phyloP scores from a whole-genome alignment of 2,113 vertebrate species.

The Boulengeromyrus knoepffleri region DNA sequence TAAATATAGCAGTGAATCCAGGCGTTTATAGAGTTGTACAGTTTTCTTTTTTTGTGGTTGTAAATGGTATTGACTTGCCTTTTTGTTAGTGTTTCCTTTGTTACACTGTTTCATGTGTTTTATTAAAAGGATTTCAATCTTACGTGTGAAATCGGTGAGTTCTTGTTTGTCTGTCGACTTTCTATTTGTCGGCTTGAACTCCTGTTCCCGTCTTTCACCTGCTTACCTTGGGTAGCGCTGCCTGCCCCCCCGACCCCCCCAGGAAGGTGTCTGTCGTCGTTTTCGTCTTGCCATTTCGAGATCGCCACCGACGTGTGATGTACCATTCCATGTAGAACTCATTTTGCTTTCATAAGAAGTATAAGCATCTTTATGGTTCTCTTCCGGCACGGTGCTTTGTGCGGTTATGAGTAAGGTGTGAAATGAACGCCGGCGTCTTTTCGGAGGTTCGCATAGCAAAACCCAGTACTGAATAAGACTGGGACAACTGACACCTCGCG shows the following conservation, averaged over 20 bases:
- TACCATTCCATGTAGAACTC: background rate
- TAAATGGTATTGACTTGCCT: conserved; percentile 77
- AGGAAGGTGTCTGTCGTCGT: background rate
- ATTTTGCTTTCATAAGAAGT: background rate
- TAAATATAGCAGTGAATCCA: conserved; percentile 57
- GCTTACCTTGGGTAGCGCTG: background rate
- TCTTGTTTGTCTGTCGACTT: background rate
- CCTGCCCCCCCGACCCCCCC: background rate
- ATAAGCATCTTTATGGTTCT: background rate
- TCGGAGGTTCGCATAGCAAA: background rate
- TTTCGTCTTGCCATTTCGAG: background rate
- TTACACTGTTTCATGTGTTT: conserved; percentile 75
- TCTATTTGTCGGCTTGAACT: background rate
- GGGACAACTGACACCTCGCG: background rate
- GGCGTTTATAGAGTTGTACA: conserved; percentile 68
- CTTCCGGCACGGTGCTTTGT: background rate
- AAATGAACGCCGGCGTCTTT: background rate
- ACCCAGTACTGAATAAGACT: background rate
- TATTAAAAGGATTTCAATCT: conserved; percentile 82
- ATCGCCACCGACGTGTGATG: background rate
- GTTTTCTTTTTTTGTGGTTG: conserved; percentile 72
- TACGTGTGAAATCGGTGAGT: conserved; percentile 21
- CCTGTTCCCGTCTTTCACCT: background rate
- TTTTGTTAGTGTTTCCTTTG: conserved; percentile 63
- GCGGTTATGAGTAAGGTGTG: too few relatives aligned